Evolutionary conservation across 2,888 invertebrate species (phyloP), one percentile per base, ranked within the genome.

Genomic region (Melanotus villosus): DNA sequence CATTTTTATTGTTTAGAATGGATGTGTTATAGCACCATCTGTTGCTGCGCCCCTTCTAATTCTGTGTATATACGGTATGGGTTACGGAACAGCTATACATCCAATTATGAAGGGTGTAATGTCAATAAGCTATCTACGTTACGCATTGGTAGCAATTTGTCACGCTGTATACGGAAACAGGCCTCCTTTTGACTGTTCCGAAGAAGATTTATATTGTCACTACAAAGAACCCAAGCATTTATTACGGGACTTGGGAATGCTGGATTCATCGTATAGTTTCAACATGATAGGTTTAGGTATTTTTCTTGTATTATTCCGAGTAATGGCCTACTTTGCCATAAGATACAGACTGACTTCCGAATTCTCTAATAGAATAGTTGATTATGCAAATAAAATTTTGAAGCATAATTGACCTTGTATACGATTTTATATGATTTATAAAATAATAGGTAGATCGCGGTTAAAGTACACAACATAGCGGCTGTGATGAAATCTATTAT

Each of bases 101-200:
- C 80, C 85, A 0, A 75, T 82, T 16, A 90, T 90, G 89, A 84
- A 81, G 70, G 79, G 85, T 0, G 77, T 90, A 0, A 90, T 90
- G 89, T 84, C 86, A 0, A 78, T 85, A 1, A 89, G 89, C 0
- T 94, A 90, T 80, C 85, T 93, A 14, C 88, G 93, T 57, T 93
- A 90, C 79, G 90, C n/a, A 66, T 23, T 52, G 16, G 52, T 18
- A 34, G 30, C 52, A 16, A 4, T n/a, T 4, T 10, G 3, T 7
- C 16, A 14, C 7, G 52, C 54, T 7, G 0, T 66, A 12, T 66
- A 60, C 19, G 34, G 12, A 30, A 23, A 62, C 23, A 54, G 67
- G 45, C 23, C 30, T 0, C 47, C 32, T 1, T 50, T 58, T 14
- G 58, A 64, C 1, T 50, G 58, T 3, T 32, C 10, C 5, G 47